Percentiles rank a stretch among this genome's conserved stretches.
Evolutionary conservation across 2,113 vertebrate species (phyloP).

Genomic region (Entomyzon cyanotis): DNA sequence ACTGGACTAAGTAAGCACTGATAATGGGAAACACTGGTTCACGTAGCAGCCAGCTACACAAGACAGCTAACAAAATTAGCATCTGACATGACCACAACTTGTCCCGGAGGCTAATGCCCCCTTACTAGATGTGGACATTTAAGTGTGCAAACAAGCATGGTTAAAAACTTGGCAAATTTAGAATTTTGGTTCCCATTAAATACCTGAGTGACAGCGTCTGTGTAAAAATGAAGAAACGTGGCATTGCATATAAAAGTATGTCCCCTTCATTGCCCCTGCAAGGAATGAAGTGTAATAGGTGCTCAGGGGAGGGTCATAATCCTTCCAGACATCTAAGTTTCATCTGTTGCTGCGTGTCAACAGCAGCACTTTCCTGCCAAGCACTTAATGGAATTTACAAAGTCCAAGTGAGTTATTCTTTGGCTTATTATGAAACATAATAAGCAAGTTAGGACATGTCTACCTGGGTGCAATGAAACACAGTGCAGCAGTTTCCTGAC

Average conservation of each 20-base stretch:
- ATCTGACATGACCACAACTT: background rate
- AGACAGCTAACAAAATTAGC: background rate
- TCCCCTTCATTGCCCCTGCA: background rate
- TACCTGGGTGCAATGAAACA: background rate
- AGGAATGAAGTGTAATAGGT: background rate
- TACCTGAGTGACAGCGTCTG: background rate
- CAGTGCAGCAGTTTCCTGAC: background rate
- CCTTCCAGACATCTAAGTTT: background rate
- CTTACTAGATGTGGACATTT: background rate
- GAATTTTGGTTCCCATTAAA: background rate
- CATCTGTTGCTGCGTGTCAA: background rate
- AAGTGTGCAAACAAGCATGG: background rate
- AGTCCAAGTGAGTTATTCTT: background rate
- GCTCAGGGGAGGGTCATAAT: background rate
- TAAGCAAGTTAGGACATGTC: constrained; percentile 22
- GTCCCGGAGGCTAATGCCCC: background rate
- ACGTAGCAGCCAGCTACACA: background rate
- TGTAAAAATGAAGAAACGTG: fast-evolving
- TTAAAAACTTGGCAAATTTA: background rate
- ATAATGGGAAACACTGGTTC: background rate
- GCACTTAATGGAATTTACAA: constrained; percentile 3
- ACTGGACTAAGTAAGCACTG: background rate
- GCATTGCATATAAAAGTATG: background rate
- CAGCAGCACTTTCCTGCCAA: background rate
- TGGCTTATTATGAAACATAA: constrained; percentile 14